Percentiles rank a stretch among this genome's conserved stretches.
Evolutionary conservation across 2,888 invertebrate species (phyloP).

Genomic region (Mimumesa dahlbomi): DNA sequence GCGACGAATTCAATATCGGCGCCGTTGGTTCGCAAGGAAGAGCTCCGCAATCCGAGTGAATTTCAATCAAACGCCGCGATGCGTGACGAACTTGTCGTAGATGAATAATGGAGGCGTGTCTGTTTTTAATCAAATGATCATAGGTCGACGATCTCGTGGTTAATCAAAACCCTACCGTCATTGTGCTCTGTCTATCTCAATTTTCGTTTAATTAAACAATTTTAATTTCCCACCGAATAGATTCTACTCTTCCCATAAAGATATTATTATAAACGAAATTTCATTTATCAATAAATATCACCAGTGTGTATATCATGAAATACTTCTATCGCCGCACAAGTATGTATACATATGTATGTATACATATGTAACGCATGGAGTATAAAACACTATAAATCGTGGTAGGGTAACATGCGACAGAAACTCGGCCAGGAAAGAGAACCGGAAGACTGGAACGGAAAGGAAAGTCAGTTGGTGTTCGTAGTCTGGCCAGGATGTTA

Average conservation of each 20-base stretch:
- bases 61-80: constrained; percentile 36
- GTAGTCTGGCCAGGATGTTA: constrained; percentile 7
- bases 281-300: too few species aligned
- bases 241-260: too few species aligned
- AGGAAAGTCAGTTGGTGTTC: constrained; percentile 11
- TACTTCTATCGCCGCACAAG: too few species aligned
- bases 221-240: too few species aligned
- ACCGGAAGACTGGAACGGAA: constrained; percentile 29
- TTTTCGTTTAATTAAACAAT: too few species aligned
- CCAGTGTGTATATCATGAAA: too few species aligned
- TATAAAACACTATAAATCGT: constrained; percentile 32
- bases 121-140: background rate
- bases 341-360: too few species aligned
- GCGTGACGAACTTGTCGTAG: constrained; percentile 33
- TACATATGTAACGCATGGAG: too few species aligned
- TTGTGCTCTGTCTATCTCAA: too few species aligned
- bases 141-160: too few species aligned
- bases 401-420: background rate
- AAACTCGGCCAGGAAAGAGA: constrained; percentile 15
- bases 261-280: too few species aligned
- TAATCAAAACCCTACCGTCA: too few species aligned
- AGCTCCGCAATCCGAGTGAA: constrained; percentile 23
- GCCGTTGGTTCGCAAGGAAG: constrained; percentile 19
- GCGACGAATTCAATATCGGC: constrained; percentile 43
- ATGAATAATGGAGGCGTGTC: background rate